A percentile compares a stretch with the other conserved stretches of the same genome.
phyloP scores from a whole-genome alignment of 2,888 invertebrate genomes.

The Myopa testacea region DNA sequence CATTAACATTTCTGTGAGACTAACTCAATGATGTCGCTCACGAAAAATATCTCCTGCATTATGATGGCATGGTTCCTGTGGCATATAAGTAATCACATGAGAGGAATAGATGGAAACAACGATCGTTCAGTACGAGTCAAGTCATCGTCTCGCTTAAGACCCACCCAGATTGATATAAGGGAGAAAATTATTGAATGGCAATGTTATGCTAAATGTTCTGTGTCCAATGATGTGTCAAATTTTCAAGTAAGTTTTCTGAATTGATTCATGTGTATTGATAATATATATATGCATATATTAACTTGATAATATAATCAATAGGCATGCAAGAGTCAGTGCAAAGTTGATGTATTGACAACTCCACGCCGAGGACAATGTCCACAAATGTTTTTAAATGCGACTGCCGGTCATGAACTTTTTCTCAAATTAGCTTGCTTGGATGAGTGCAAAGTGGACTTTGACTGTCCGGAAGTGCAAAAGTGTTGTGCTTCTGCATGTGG shows the following conservation, averaged over 20 bases:
- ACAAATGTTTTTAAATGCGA: conserved; percentile 23
- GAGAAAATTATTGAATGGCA: conserved; percentile 65
- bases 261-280: background rate
- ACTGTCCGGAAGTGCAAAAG: conserved; percentile 77
- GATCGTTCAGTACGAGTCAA: background rate
- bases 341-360: conserved; percentile 56
- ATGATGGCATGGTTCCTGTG: conserved; percentile 46
- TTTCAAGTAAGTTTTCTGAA: conserved; percentile 10
- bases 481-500: conserved; percentile 79
- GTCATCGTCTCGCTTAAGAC: conserved; percentile 41
- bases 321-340: conserved; percentile 58
- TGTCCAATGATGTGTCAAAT: conserved; percentile 13
- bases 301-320: conserved; percentile 31
- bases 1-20: no score
- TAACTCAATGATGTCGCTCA: conserved; percentile 43
- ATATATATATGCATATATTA: no score
- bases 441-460: conserved; percentile 71
- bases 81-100: conserved; percentile 39
- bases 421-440: conserved; percentile 59
- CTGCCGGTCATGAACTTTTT: conserved; percentile 39
- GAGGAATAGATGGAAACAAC: conserved; percentile 7
- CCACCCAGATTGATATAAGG: conserved; percentile 57
- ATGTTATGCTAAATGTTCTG: conserved; percentile 60
- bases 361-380: conserved; percentile 63
- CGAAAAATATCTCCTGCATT: conserved; percentile 46